Evolutionary conservation across 1,140 invertebrate genomes (phyloP).

Genomic region (Ips typographus): DNA sequence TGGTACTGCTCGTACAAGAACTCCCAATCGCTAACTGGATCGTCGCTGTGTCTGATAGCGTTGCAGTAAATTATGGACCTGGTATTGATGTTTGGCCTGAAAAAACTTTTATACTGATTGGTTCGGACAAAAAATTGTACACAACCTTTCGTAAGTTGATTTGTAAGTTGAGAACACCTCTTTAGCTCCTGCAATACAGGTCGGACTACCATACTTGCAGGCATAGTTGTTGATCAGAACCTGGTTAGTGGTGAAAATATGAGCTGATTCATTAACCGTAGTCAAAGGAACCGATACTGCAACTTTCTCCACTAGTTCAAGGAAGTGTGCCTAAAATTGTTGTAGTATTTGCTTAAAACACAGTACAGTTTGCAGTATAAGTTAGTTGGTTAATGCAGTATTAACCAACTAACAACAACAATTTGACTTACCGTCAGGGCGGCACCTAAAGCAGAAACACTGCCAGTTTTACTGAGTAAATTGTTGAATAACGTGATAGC

Average conservation of each 20-base stretch:
- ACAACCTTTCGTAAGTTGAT: constrained; percentile 20
- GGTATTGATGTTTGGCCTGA: constrained; percentile 19
- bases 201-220: constrained; percentile 55
- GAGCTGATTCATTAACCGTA: constrained; percentile 37
- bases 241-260: constrained; percentile 51
- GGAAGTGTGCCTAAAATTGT: neutral
- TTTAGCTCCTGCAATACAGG: constrained; percentile 53
- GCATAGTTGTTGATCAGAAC: constrained; percentile 55
- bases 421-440: constrained; percentile 9
- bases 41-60: constrained; percentile 14
- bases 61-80: constrained; percentile 11
- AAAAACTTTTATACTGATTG: neutral
- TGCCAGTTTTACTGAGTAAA: constrained; percentile 6
- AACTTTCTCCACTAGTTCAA: constrained; percentile 15
- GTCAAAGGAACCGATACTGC: constrained; percentile 22
- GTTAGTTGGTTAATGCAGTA: no score
- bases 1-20: constrained; percentile 20
- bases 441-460: neutral
- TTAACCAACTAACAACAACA: neutral
- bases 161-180: constrained; percentile 42
- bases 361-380: neutral
- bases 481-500: constrained; percentile 50
- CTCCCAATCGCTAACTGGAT: constrained; percentile 10
- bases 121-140: neutral
- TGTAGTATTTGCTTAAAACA: neutral